Conservation (phyloP, 2,797 vertebrate genomes). For the Synanceia verrucosa region DNA sequence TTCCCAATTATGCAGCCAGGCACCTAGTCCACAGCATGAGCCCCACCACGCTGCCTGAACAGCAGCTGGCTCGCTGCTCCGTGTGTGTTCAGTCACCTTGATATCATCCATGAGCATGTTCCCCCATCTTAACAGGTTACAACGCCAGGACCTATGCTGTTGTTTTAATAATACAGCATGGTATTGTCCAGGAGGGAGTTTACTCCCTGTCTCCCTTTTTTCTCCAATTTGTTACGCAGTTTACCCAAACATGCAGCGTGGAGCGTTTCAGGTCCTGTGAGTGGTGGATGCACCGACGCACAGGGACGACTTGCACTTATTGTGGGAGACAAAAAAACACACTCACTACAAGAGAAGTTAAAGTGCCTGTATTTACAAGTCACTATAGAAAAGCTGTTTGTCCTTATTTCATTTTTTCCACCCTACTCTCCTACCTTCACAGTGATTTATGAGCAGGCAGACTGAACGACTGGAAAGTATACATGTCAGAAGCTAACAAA, state of each 20-base stretch:
- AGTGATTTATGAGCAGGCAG: background rate
- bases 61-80: constrained; percentile 65
- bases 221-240: constrained; percentile 84
- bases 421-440: background rate
- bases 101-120: constrained; percentile 79
- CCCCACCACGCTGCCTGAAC: constrained; percentile 56
- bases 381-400: constrained; percentile 3
- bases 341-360: background rate
- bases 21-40: constrained; percentile 74
- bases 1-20: constrained; percentile 82
- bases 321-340: constrained; percentile 27
- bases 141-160: constrained; percentile 67
- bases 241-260: constrained; percentile 81
- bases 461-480: background rate
- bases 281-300: constrained; percentile 45
- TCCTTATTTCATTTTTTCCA: background rate
- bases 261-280: constrained; percentile 47
- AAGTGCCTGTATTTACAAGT: constrained; percentile 33
- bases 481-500: background rate
- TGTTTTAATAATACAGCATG: constrained; percentile 82
- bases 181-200: constrained; percentile 81
- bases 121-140: constrained; percentile 78
- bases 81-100: constrained; percentile 81
- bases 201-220: constrained; percentile 72
- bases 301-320: constrained; percentile 58